Conservation (phyloP, 1,140 invertebrate species). For the Tachypleus tridentatus region DNA sequence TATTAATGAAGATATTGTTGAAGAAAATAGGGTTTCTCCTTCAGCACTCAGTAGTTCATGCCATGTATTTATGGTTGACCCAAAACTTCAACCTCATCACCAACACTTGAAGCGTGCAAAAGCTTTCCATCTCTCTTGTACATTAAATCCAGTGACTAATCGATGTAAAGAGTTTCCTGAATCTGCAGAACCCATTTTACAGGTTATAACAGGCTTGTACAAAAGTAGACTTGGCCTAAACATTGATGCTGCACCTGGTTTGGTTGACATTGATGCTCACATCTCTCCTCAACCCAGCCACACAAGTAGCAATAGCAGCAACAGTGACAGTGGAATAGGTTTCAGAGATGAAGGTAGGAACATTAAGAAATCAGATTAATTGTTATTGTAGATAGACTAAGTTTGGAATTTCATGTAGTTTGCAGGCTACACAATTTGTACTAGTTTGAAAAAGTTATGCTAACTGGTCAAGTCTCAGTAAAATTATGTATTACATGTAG, state of each 20-base stretch:
- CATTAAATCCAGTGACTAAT: slow-evolving; percentile 33
- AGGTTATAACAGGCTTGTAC: slow-evolving; percentile 32
- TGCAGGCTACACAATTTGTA: too few species aligned
- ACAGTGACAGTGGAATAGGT: slow-evolving; percentile 88
- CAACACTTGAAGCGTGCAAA: slow-evolving; percentile 61
- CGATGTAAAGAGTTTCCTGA: slow-evolving; percentile 61
- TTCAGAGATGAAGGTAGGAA: slow-evolving; percentile 62
- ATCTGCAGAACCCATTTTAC: slow-evolving; percentile 70
- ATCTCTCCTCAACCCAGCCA: slow-evolving; percentile 57
- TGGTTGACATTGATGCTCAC: slow-evolving; percentile 16
- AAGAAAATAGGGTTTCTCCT: slow-evolving; percentile 24
- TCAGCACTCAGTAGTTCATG: slow-evolving; percentile 66
- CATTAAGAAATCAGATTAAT: slow-evolving; percentile 38
- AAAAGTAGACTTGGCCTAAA: slow-evolving; percentile 33
- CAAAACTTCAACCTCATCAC: slow-evolving; percentile 54
- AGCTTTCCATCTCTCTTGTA: slow-evolving; percentile 64
- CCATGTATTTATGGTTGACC: slow-evolving; percentile 88
- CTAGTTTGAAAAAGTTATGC: too few species aligned
- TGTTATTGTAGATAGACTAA: too few species aligned
- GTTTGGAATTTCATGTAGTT: too few species aligned
- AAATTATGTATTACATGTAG: too few species aligned
- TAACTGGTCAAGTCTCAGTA: too few species aligned
- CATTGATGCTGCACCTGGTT: slow-evolving; percentile 26
- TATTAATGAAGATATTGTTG: slow-evolving; percentile 25
- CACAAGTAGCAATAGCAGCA: slow-evolving; percentile 71